Base-by-base conservation (phyloP, 1,140 invertebrate species). In the Portunus trituberculatus region DNA sequence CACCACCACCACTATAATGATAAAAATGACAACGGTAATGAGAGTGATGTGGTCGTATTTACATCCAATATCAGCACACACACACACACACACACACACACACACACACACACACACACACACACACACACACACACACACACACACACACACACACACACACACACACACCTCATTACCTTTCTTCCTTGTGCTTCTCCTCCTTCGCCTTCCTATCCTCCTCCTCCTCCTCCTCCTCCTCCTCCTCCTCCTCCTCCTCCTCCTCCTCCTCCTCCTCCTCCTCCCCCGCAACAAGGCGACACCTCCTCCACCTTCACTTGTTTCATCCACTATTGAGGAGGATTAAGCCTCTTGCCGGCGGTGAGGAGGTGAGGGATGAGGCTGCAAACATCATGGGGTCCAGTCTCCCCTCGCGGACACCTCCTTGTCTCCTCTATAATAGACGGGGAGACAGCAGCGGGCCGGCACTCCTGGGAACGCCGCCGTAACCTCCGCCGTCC, bases 361-460 rank as follows among this genome's bases (percentile, higher is more conserved):
- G 86, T 88, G 86, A 88, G 86, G 86, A 88, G 86, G 52, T 59
- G 52, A 59, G 52, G 52, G 52, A 59, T 59, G 52, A 25, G 86
- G 86, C 28, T 88, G 86, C 86, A 88, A 39, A 32, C 45, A 45
- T 29, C 86, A 88, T 88, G 31, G 86, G 28, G 31, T 32, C 0
- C 31, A 16, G 31, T 39, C 45, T 45, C 86, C 86, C 86, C 86
- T 39, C 86, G 45, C 28, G 86, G 31, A n/a, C 16, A 45, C 86
- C 86, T 88, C 86, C 86, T 88, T 88, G 86, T 88, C 86, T 45
- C 29, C 28, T 88, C 31, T 88, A 88, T 88, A 88, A 88, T 88
- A 31, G 45, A 88, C 31, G 29, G 16, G 83, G 86, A 45, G 45
- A 29, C 86, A 88, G 29, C 31, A 32, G 52, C 28, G 28, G 16